These are phyloP conservation scores for Pachyrhynchus sulphureomaculatus DNA, from an alignment of 1,140 invertebrate species.

Conservation along the genomic window DNA sequence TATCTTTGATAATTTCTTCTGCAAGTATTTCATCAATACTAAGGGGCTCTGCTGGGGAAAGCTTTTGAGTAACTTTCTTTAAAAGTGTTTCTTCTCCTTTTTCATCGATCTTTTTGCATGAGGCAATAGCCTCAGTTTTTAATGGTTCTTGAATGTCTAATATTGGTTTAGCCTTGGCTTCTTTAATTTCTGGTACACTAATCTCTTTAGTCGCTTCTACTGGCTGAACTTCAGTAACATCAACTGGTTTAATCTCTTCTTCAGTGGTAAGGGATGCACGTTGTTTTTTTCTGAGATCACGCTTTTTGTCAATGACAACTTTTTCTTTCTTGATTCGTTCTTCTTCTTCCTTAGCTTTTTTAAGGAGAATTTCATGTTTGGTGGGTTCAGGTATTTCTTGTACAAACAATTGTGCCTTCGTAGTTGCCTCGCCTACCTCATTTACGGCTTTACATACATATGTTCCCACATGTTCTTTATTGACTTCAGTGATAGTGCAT, in stretches of 20 bases:
- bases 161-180: slow-evolving; percentile 56
- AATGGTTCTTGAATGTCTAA: slow-evolving; percentile 61
- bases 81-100: slow-evolving; percentile 52
- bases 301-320: slow-evolving; percentile 56
- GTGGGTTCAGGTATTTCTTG: slow-evolving; percentile 51
- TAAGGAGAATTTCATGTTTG: slow-evolving; percentile 47
- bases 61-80: slow-evolving; percentile 55
- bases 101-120: slow-evolving; percentile 63
- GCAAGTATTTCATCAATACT: slow-evolving; percentile 59
- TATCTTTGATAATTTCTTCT: slow-evolving; percentile 58
- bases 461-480: slow-evolving; percentile 72
- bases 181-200: slow-evolving; percentile 44
- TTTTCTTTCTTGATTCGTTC: slow-evolving; percentile 58
- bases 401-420: slow-evolving; percentile 76
- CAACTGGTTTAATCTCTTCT: slow-evolving; percentile 55
- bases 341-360: slow-evolving; percentile 58
- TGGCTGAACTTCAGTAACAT: slow-evolving; percentile 55
- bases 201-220: slow-evolving; percentile 55
- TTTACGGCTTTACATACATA: slow-evolving; percentile 87
- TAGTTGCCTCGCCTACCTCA: slow-evolving; percentile 76
- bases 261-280: slow-evolving; percentile 48
- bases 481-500: slow-evolving; percentile 68
- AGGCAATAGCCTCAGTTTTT: slow-evolving; percentile 61
- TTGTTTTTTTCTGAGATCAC: slow-evolving; percentile 49
- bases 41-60: slow-evolving; percentile 60